Evolutionary conservation across 2,113 vertebrate species (phyloP).

Genomic region (Nicator chloris): DNA sequence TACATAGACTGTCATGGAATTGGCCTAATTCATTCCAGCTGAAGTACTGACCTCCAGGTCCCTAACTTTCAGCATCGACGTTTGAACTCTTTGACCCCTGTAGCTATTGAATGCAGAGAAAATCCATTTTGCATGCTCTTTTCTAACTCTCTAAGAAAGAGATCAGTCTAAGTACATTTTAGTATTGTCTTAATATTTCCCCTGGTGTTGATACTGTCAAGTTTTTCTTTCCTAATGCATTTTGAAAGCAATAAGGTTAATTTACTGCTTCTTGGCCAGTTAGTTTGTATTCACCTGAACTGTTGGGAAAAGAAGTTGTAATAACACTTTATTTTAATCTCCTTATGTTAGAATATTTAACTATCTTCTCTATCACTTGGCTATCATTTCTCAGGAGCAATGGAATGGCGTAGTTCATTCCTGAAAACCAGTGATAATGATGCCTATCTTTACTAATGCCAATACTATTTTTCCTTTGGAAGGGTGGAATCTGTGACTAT

Average conservation of each 20-base stretch:
- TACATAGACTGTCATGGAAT: not conserved
- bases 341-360: not conserved
- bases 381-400: not conserved
- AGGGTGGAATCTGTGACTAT: not conserved
- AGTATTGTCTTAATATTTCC: not conserved
- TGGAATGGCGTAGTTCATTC: not conserved
- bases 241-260: not conserved
- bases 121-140: conserved; percentile 39
- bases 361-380: not conserved
- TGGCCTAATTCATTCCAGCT: not conserved
- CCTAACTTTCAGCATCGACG: not conserved
- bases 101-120: conserved; percentile 22
- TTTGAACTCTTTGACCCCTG: not conserved
- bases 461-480: not conserved
- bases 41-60: not conserved
- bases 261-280: not conserved
- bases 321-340: conserved; percentile 32
- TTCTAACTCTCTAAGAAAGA: not conserved
- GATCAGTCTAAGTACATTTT: not conserved
- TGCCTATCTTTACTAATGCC: not conserved
- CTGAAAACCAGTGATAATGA: not conserved
- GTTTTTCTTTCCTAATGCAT: not conserved
- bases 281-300: not conserved
- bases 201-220: not conserved
- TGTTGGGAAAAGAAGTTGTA: not conserved